Conservation (phyloP, 2,113 vertebrate genomes). For the Leptobrachium leishanense region DNA sequence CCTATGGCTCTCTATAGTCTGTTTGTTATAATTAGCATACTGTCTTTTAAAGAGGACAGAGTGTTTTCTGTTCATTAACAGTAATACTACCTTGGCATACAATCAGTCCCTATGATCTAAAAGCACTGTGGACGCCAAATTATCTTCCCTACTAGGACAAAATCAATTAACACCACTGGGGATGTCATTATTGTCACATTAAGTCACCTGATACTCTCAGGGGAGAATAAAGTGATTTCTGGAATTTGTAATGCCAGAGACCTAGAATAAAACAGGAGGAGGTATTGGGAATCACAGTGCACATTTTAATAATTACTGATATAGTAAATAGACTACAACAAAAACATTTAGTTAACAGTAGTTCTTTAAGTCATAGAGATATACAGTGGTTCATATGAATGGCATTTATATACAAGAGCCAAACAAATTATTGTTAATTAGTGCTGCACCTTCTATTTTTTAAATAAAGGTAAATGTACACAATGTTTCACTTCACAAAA, state of each 20-base stretch:
- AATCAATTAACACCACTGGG: slow-evolving; percentile 85
- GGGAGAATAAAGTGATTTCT: slow-evolving; percentile 78
- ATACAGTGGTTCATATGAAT: too few relatives aligned
- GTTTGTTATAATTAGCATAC: slow-evolving; percentile 67
- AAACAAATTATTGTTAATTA: too few relatives aligned
- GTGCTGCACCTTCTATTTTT: too few relatives aligned
- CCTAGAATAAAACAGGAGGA: slow-evolving; percentile 46
- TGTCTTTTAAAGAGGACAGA: slow-evolving; percentile 71
- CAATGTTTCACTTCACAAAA: too few relatives aligned
- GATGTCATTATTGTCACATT: slow-evolving; percentile 84
- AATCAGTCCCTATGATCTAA: slow-evolving; percentile 69
- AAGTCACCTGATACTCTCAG: slow-evolving; percentile 77
- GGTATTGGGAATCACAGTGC: slow-evolving; percentile 41
- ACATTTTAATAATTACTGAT: slow-evolving; percentile 23
- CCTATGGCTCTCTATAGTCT: slow-evolving; percentile 66
- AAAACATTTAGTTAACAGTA: background rate
- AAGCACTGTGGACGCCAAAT: slow-evolving; percentile 72
- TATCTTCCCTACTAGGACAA: slow-evolving; percentile 75
- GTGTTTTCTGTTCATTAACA: slow-evolving; percentile 81
- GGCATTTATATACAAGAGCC: too few relatives aligned
- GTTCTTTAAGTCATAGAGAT: too few relatives aligned
- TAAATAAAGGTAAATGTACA: too few relatives aligned
- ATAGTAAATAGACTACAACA: background rate
- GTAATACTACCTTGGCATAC: slow-evolving; percentile 73
- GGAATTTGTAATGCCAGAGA: slow-evolving; percentile 68